phyloP scores from a whole-genome alignment of 2,888 invertebrate species.

The Aelia acuminata region DNA sequence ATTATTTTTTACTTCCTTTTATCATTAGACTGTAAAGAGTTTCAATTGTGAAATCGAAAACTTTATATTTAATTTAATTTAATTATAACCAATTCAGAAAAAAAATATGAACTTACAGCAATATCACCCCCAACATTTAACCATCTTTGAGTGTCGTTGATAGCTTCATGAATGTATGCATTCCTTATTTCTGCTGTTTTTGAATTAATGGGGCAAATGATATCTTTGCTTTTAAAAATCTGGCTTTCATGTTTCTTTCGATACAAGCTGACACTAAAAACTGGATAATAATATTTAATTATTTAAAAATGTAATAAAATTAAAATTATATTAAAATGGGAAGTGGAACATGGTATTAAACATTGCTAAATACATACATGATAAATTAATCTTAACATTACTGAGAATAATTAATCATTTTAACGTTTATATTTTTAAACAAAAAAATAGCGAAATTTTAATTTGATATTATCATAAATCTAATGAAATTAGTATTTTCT shows the following conservation, averaged over 20 bases:
- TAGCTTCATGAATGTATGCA: slow-evolving; percentile 86
- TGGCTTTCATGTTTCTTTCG: slow-evolving; percentile 80
- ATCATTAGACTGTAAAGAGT: background rate
- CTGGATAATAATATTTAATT: slow-evolving; percentile 72
- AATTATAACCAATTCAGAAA: background rate
- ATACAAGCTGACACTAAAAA: slow-evolving; percentile 94
- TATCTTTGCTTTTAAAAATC: slow-evolving; percentile 86
- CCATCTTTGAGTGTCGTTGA: slow-evolving; percentile 89
- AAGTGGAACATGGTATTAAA: background rate
- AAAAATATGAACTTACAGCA: slow-evolving; percentile 76
- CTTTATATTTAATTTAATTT: background rate
- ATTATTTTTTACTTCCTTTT: background rate
- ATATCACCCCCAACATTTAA: slow-evolving; percentile 83
- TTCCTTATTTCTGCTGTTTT: slow-evolving; percentile 83
- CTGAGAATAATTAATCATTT: background rate
- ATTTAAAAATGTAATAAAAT: background rate
- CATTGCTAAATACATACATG: too few species aligned
- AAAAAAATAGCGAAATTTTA: too few species aligned
- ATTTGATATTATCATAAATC: too few species aligned
- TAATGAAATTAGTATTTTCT: too few species aligned
- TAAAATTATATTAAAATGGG: background rate
- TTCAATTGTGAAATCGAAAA: background rate
- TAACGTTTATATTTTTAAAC: too few species aligned
- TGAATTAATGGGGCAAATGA: slow-evolving; percentile 88
- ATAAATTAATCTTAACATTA: background rate